Percentiles rank a stretch among this genome's conserved stretches.
These are phyloP conservation scores for Atopsyche davidsoni DNA, from an alignment of 1,140 invertebrate species.

Conservation along the genomic window DNA sequence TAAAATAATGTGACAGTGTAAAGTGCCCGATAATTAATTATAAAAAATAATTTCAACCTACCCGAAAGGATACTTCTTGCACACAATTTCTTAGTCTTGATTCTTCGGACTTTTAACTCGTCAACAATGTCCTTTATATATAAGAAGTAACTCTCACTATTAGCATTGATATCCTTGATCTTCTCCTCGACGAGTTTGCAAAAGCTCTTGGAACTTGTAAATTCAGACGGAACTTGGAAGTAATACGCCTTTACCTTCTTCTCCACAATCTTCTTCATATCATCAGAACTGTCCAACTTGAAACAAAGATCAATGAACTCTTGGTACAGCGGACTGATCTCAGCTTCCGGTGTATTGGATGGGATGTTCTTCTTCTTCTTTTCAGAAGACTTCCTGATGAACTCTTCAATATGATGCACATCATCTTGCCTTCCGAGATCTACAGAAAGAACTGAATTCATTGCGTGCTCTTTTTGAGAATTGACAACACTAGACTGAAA, in stretches of 20 bases:
- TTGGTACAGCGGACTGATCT: slow-evolving; percentile 11
- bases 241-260: slow-evolving; percentile 23
- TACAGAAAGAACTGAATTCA: too few species aligned
- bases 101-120: slow-evolving; percentile 22
- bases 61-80: background rate
- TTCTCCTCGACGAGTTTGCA: slow-evolving; percentile 15
- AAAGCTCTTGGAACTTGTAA: slow-evolving; percentile 19
- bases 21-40: slow-evolving; percentile 2
- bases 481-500: too few species aligned
- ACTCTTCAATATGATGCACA: too few species aligned
- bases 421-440: too few species aligned
- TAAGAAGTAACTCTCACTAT: slow-evolving; percentile 13
- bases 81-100: slow-evolving; percentile 4
- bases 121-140: slow-evolving; percentile 22
- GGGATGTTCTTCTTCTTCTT: background rate
- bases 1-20: background rate
- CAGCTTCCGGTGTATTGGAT: background rate
- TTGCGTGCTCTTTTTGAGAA: too few species aligned
- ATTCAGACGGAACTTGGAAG: slow-evolving; percentile 7
- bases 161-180: slow-evolving; percentile 5
- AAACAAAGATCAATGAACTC: slow-evolving; percentile 23
- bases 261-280: slow-evolving; percentile 23
- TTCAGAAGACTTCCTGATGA: background rate
- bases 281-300: slow-evolving; percentile 17
- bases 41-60: background rate